Conservation (phyloP, 2,113 vertebrate species). For the Centropus unirufus region DNA sequence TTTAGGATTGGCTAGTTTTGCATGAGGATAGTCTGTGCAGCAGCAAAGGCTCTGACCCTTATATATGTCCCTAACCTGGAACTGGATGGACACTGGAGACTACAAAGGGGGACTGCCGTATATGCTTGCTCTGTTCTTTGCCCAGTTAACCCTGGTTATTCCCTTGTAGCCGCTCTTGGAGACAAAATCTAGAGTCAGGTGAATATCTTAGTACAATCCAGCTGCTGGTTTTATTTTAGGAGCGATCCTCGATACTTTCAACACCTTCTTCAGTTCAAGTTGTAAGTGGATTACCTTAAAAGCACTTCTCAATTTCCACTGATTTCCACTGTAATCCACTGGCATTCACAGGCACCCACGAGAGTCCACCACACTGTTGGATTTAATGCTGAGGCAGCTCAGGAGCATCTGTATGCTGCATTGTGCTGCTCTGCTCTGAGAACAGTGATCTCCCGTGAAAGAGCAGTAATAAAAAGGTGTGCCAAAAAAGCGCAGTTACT, state of each 20-base stretch:
- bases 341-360: not conserved
- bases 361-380: accelerated
- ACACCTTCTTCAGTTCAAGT: not conserved
- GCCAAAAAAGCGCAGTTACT: not conserved
- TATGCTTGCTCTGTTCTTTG: not conserved
- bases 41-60: not conserved
- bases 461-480: not conserved
- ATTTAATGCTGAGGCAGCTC: not conserved
- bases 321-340: not conserved
- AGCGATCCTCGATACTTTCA: not conserved
- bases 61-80: not conserved
- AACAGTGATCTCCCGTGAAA: not conserved
- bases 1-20: not conserved
- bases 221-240: not conserved
- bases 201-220: not conserved
- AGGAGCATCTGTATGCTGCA: not conserved
- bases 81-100: not conserved
- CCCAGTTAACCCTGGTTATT: not conserved
- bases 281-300: not conserved
- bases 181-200: not conserved
- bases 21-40: not conserved
- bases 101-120: not conserved
- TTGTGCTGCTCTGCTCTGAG: not conserved
- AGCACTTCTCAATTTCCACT: not conserved
- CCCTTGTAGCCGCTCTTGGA: not conserved